These are phyloP conservation scores for Turritopsis rubra DNA, from an alignment of 30 jellyfish, hydroid and myxozoan species.

Conservation along the genomic window DNA sequence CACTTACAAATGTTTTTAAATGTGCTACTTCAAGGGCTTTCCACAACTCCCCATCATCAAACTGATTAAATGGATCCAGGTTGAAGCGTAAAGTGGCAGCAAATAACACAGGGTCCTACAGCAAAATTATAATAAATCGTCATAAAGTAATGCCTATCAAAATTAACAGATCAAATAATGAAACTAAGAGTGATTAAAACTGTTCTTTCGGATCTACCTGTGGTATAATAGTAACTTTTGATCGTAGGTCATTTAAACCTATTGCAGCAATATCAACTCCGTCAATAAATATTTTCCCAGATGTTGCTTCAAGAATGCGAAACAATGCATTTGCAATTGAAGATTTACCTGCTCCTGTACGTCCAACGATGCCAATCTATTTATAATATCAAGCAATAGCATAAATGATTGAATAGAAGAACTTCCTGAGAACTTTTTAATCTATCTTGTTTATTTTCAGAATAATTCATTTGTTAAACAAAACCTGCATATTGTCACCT, in stretches of 20 bases:
- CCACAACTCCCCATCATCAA: slow-evolving; percentile 83
- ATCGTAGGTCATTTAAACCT: slow-evolving; percentile 78
- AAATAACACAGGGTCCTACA: slow-evolving; percentile 93
- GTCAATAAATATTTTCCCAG: slow-evolving; percentile 68
- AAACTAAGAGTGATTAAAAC: too few relatives aligned
- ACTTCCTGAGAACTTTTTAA: too few relatives aligned
- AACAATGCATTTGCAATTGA: slow-evolving; percentile 75
- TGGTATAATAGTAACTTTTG: slow-evolving; percentile 86
- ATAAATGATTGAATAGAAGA: too few relatives aligned
- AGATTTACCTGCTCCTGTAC: slow-evolving; percentile 99
- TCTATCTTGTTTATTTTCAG: too few relatives aligned
- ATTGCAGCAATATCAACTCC: slow-evolving; percentile 61
- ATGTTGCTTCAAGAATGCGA: slow-evolving; percentile 88
- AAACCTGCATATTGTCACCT: too few relatives aligned
- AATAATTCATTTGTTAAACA: too few relatives aligned
- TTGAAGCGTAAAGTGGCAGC: slow-evolving; percentile 86
- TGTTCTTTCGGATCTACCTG: too few relatives aligned
- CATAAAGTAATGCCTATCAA: too few relatives aligned
- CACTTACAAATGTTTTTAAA: slow-evolving; percentile 44
- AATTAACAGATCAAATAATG: too few relatives aligned
- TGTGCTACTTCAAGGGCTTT: slow-evolving; percentile 83
- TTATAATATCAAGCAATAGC: too few relatives aligned
- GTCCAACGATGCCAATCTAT: slow-evolving; percentile 96
- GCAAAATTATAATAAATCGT: not conserved
- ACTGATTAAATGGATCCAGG: slow-evolving; percentile 73